Evolutionary conservation across 2,888 invertebrate genomes (phyloP), one percentile per base, ranked within the genome.

Genomic region (Alloscopus bannaensis): DNA sequence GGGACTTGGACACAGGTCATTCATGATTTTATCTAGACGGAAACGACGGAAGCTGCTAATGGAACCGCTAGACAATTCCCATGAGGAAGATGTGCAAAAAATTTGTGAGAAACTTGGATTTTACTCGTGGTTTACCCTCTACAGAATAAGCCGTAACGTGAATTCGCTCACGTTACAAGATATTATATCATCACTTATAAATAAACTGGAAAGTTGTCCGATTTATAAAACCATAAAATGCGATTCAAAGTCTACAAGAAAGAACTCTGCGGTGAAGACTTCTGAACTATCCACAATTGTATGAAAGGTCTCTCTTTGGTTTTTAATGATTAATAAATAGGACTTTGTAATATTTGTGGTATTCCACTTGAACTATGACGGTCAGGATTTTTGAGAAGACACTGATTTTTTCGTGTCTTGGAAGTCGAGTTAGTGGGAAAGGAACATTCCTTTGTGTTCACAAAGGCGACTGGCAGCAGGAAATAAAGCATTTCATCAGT

Each of bases 151-250:
- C 26, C 62, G 77, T 47, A 77, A 77, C 28, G 70, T 77, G 16
- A 70, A 77, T 47, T 64, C 77, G 45, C 45, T 77, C 40, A 77
- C 77, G 24, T 77, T 70, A 70, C 77, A 77, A 42, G 77, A 77
- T 55, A 70, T 77, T 6, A 70, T 77, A 64, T 69, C 70, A 36
- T 77, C 77, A n/a, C 31, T 77, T 16, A 20, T 77, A 36, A 20
- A 45, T 18, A 62, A 64, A 26, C 62, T 77, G 22, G 77, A 77
- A 16, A 70, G 69, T 29, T 40, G 55, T 26, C 62, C 47, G 11
- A 11, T 60, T 16, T 62, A 45, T 28, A 59, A 59, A 18, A 68
- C 66, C 26, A 20, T 36, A n/a, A 47, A 57, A 47, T 20, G 47
- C 40, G 13, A 28, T 55, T 26, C 47, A n/a, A 50, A 29, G 31